Evolutionary conservation across 2,888 invertebrate species (phyloP).

Genomic region (Adelphocoris suturalis): DNA sequence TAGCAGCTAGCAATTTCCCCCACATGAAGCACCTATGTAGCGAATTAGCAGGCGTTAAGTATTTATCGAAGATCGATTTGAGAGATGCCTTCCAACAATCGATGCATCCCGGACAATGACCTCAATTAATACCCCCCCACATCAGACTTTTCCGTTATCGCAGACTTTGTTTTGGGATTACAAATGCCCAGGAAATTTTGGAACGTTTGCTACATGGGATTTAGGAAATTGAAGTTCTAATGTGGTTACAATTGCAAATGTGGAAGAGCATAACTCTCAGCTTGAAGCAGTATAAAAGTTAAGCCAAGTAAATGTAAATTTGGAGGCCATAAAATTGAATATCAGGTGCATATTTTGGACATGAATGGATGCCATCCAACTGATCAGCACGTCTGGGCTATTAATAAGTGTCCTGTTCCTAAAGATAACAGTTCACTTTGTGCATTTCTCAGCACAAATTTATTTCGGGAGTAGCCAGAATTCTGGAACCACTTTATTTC

Average conservation of each 20-base stretch:
- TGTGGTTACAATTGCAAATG: slow-evolving; percentile 37
- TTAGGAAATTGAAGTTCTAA: slow-evolving; percentile 34
- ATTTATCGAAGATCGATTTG: slow-evolving; percentile 78
- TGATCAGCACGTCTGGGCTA: slow-evolving; percentile 71
- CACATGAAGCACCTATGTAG: slow-evolving; percentile 57
- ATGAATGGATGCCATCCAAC: slow-evolving; percentile 62
- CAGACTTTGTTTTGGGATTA: slow-evolving; percentile 76
- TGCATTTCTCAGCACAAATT: slow-evolving; percentile 77
- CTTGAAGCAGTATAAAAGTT: slow-evolving; percentile 37
- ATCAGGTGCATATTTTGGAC: background rate
- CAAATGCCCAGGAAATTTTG: slow-evolving; percentile 75
- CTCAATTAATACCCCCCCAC: slow-evolving; percentile 77
- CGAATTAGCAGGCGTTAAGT: slow-evolving; percentile 76
- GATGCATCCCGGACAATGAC: slow-evolving; percentile 76
- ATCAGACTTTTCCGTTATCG: slow-evolving; percentile 76
- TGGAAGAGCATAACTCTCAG: background rate
- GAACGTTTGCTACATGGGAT: slow-evolving; percentile 44
- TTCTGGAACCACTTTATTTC: slow-evolving; percentile 61
- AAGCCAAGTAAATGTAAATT: slow-evolving; percentile 62
- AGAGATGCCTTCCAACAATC: slow-evolving; percentile 75
- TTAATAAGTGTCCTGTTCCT: background rate
- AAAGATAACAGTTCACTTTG: slow-evolving; percentile 74
- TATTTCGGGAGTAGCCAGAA: slow-evolving; percentile 72
- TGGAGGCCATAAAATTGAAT: slow-evolving; percentile 59
- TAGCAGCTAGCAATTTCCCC: slow-evolving; percentile 76